Conservation (phyloP, 2,888 invertebrate genomes). For the Chloromyia formosa region DNA sequence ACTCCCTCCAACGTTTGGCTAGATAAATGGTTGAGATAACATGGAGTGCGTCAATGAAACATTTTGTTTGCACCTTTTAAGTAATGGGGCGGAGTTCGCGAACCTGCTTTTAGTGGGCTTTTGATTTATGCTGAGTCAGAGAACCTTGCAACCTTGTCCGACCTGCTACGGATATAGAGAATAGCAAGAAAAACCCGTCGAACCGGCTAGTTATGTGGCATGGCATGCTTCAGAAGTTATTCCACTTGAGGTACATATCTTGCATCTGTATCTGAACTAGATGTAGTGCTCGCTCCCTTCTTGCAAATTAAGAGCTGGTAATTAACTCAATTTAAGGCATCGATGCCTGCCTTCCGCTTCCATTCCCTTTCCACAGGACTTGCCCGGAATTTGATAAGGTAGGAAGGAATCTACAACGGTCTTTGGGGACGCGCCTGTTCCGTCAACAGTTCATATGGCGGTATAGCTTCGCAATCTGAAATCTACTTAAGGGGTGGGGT, state of each 20-base stretch:
- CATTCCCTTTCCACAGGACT: neutral
- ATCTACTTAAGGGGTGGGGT: conserved; percentile 17
- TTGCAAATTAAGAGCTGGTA: conserved; percentile 42
- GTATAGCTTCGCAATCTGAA: neutral
- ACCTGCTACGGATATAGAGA: neutral
- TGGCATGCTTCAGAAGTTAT: neutral
- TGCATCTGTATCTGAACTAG: neutral
- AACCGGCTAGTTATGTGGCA: conserved; percentile 1
- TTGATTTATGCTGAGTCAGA: conserved; percentile 35
- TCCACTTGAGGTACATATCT: neutral
- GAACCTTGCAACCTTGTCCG: conserved; percentile 5
- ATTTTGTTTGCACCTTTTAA: conserved; percentile 18
- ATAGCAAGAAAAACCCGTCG: neutral
- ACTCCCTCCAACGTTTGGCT: neutral
- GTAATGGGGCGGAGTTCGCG: conserved; percentile 15
- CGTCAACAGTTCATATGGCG: conserved; percentile 34
- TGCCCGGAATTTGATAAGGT: neutral
- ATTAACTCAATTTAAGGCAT: conserved; percentile 45
- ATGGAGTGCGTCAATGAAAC: conserved; percentile 40
- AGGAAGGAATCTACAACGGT: neutral
- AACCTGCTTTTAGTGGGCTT: conserved; percentile 22
- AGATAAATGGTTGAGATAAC: conserved; percentile 17
- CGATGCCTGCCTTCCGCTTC: conserved; percentile 13
- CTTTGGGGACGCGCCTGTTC: conserved; percentile 19
- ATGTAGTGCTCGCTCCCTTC: conserved; percentile 4